A percentile compares a stretch with the other conserved stretches of the same genome.
Conservation (phyloP, 2,888 invertebrate genomes). For the Pecten maximus region DNA sequence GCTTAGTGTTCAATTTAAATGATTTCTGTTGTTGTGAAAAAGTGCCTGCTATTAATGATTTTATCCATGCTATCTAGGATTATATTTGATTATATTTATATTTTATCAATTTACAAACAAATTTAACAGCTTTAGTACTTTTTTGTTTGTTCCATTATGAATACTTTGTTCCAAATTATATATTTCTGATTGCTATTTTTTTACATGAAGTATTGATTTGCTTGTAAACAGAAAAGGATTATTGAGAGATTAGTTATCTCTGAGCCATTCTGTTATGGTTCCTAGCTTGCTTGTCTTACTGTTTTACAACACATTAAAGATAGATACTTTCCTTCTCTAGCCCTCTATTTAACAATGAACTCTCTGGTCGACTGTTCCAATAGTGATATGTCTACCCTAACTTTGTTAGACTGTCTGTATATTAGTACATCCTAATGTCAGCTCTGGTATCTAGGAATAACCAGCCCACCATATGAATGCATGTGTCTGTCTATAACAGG, state of each 20-base stretch:
- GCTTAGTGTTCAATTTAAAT: background rate
- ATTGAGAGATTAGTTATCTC: background rate
- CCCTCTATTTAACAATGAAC: background rate
- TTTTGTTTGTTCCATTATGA: background rate
- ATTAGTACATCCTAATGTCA: too few species aligned
- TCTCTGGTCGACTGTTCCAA: background rate
- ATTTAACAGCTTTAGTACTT: background rate
- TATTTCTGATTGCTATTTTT: conserved; percentile 11
- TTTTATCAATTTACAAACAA: background rate
- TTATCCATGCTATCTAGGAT: background rate
- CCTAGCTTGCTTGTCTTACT: background rate
- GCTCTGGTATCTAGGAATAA: too few species aligned
- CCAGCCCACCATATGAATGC: too few species aligned
- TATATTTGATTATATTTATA: background rate
- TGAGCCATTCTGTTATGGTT: background rate
- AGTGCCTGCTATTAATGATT: conserved; percentile 26
- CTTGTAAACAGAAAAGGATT: background rate
- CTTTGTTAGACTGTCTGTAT: too few species aligned
- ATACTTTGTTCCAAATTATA: conserved; percentile 9
- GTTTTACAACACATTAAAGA: background rate
- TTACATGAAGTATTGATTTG: background rate
- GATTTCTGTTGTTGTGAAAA: background rate
- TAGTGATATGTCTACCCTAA: background rate
- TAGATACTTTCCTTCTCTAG: background rate
- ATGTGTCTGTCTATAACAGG: too few species aligned